Base-by-base conservation (phyloP, 1,140 invertebrate genomes). In the Antheraea mylitta region DNA sequence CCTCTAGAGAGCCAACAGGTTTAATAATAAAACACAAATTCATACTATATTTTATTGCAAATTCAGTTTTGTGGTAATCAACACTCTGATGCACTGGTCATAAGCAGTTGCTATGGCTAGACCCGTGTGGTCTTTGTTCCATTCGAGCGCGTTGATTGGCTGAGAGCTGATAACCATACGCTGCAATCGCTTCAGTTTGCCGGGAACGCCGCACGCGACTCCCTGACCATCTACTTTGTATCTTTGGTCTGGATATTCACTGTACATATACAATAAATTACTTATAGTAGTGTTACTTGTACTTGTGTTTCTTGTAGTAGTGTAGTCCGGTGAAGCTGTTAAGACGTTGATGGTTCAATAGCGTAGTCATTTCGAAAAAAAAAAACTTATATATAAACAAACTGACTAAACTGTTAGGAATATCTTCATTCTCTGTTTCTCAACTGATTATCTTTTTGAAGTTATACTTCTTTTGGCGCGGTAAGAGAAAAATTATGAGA, bases 21-120 rank as follows among this genome's bases (percentile, higher is more conserved):
- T 30, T 16, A 53, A 4, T 53, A 53, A 53, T 53, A 16, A 53
- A 53, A 42, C 9, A 53, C 10, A 53, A 6, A 2, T 16, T 13
- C 11, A 53, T 6, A 16, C 45, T 16, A 53, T 16, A 53, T 16
- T 42, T 58, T 69, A 68, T 45, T 72, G 91, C 67, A 94, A 92
- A 91, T 98, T 98, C 0, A 99, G 92, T 92, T 98, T 98, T 3
- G 98, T 99, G 11, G 96, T 96, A 64, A 99, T 96, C 48, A 99
- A 83, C 7, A 99, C 94, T 19, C 98, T 93, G n/a, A 99, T 83
- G 68, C 95, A 96, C 90, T 99, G 98, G 93, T 99, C 98, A 87
- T 99, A 99, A 0, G 97, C 95, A 4, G 97, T 97, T 81, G 97
- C 97, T 3, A 98, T 95, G 48, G 96, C 96, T 0, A 99, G 91